Conservation (phyloP, 2,888 invertebrate genomes). For the Drosophila recens region DNA sequence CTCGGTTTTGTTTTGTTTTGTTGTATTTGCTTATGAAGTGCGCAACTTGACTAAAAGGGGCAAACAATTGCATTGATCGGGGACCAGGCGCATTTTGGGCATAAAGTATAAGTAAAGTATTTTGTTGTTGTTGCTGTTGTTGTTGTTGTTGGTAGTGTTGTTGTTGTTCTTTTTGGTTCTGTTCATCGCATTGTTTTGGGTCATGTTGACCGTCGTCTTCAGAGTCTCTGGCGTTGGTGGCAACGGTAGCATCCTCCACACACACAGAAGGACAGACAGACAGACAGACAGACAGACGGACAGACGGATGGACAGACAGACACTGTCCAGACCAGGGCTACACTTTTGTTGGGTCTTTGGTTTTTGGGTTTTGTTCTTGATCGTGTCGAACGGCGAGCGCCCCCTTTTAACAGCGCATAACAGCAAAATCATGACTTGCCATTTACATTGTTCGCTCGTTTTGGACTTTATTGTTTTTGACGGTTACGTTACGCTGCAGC, state of each 20-base stretch:
- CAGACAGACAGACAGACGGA: slow-evolving; percentile 3
- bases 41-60: slow-evolving; percentile 83
- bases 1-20: slow-evolving; percentile 66
- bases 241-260: slow-evolving; percentile 76
- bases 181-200: slow-evolving; percentile 76
- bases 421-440: slow-evolving; percentile 85
- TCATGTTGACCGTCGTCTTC: slow-evolving; percentile 74
- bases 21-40: slow-evolving; percentile 81
- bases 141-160: slow-evolving; percentile 40
- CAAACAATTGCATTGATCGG: slow-evolving; percentile 83
- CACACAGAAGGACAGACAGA: slow-evolving; percentile 7
- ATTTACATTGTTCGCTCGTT: slow-evolving; percentile 84
- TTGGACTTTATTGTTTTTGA: slow-evolving; percentile 85
- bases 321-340: slow-evolving; percentile 45
- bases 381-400: slow-evolving; percentile 85
- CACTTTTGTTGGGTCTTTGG: slow-evolving; percentile 41
- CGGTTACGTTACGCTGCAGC: slow-evolving; percentile 59
- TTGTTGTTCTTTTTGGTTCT: slow-evolving; percentile 54
- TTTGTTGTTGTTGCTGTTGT: slow-evolving; percentile 46
- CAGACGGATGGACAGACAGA: slow-evolving; percentile 21
- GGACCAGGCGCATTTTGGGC: slow-evolving; percentile 73
- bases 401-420: slow-evolving; percentile 84
- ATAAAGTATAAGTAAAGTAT: slow-evolving; percentile 82
- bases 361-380: slow-evolving; percentile 69
- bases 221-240: slow-evolving; percentile 60